These are phyloP conservation scores for Harpalus rubripes DNA, from an alignment of 2,888 invertebrate species.

Conservation along the genomic window DNA sequence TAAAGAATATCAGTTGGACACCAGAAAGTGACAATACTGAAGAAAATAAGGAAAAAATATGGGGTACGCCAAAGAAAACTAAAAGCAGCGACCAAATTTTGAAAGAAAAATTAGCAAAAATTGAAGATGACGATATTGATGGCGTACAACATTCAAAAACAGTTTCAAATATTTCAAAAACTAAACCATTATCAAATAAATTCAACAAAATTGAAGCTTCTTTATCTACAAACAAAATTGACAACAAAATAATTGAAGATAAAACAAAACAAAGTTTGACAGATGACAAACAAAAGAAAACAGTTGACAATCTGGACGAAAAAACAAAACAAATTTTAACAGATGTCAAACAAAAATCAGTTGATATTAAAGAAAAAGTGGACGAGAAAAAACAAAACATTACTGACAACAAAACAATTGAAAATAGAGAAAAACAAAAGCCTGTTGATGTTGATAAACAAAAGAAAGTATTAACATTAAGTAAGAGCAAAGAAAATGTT, in stretches of 20 bases:
- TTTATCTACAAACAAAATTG: too few species aligned
- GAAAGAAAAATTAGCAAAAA: slow-evolving; percentile 5
- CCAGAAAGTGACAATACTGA: slow-evolving; percentile 5
- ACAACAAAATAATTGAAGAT: background rate
- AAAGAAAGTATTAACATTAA: background rate
- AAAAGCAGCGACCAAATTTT: slow-evolving; percentile 20
- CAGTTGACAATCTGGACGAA: background rate
- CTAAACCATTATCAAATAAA: slow-evolving; percentile 6
- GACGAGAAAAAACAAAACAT: background rate
- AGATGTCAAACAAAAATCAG: background rate
- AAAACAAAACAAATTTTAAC: background rate
- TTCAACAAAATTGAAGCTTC: slow-evolving; percentile 2
- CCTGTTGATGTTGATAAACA: background rate
- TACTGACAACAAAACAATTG: background rate
- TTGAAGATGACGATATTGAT: slow-evolving; percentile 1
- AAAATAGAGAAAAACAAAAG: background rate
- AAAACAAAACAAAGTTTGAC: background rate
- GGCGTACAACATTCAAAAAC: background rate
- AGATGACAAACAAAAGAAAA: slow-evolving; percentile 10
- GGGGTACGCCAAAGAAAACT: slow-evolving; percentile 1
- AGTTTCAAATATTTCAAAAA: slow-evolving; percentile 12
- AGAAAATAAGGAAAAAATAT: background rate
- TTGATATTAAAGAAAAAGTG: background rate
- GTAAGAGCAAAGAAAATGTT: slow-evolving; percentile 1
- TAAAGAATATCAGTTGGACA: slow-evolving; percentile 64